phyloP scores from a whole-genome alignment of 1,140 invertebrate species.

The Myzus persicae region DNA sequence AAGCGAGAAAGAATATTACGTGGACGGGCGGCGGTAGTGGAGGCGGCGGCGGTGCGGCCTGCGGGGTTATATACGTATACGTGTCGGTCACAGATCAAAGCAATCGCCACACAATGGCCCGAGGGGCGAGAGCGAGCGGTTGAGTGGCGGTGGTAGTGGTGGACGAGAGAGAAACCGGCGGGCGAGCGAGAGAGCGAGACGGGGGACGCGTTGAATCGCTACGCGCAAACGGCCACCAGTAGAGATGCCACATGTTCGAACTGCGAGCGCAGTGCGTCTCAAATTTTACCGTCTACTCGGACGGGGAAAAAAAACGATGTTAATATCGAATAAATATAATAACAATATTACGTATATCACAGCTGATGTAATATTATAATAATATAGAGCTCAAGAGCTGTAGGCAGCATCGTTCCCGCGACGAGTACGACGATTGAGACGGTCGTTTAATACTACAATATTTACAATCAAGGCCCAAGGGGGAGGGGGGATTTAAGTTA shows the following conservation, averaged over 20 bases:
- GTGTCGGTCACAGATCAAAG: conserved; percentile 58
- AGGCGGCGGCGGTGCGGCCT: background rate
- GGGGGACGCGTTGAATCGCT: conserved; percentile 23
- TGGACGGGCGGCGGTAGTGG: background rate
- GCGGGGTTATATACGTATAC: conserved; percentile 40
- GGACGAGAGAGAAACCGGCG: background rate
- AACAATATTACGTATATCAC: background rate
- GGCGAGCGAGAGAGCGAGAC: background rate
- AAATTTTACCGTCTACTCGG: background rate
- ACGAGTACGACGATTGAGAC: background rate
- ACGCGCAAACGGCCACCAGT: conserved; percentile 44
- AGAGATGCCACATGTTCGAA: conserved; percentile 45
- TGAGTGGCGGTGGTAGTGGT: background rate
- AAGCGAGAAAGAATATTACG: conserved; percentile 54
- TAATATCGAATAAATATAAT: background rate
- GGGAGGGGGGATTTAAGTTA: too few relatives aligned
- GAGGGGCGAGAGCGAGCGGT: conserved; percentile 24
- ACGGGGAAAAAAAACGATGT: background rate
- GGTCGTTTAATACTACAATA: background rate
- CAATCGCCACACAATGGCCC: conserved; percentile 55
- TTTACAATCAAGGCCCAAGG: too few relatives aligned
- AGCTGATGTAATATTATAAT: background rate
- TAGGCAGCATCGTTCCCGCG: background rate
- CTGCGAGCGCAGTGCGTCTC: conserved; percentile 15
- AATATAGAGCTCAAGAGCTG: background rate